Base-by-base conservation (phyloP, 2,797 vertebrate species). In the Cossypha caffra region DNA sequence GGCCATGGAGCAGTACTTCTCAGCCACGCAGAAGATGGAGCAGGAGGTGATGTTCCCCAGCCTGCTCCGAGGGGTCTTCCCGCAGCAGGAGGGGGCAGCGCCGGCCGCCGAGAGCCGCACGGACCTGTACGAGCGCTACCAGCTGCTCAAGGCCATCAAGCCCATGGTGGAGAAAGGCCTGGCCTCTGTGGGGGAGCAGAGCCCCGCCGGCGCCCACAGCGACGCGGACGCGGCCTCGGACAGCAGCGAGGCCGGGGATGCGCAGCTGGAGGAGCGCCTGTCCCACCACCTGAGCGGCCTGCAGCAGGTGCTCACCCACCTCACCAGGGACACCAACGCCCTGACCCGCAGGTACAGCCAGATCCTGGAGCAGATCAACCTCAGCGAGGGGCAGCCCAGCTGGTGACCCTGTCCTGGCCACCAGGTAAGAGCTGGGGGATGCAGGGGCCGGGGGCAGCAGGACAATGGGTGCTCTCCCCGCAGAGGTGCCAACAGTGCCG, bases 31-130 rank as follows among this genome's bases (percentile, higher is more conserved):
- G 4, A 97, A 98, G 96, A 99, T 99, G 99, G 99, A 99, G 96
- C 98, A 98, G 90, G 98, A 98, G 33, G 86, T 99, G 45, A 98
- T 99, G 97, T 98, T 99, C 78, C 99, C 99, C 28, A 99, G 98
- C 96, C 98, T 99, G 45, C 98, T 99, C 35, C 95, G 97, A 61
- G 99, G 99, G 1, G 96, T 99, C 58, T 98, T 87, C 31, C 96
- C 96, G 0, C 97, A 68, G 24, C 37, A 40, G 40, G 40, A 40
- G 40, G 40, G 40, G 40, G 40, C 40, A 40, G 40, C 40, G 40
- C 40, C 40, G 40, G 40, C 40, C 40, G 40, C 40, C 40, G 40
- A 40, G 40, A 40, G 40, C 40, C 40, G 40, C 40, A 40, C 40
- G 40, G 40, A 40, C 40, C 40, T 40, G 40, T 40, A 40, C 40